phyloP scores from a whole-genome alignment of 92 coral and sea anemone species.

The Isaurus tuberculatus region DNA sequence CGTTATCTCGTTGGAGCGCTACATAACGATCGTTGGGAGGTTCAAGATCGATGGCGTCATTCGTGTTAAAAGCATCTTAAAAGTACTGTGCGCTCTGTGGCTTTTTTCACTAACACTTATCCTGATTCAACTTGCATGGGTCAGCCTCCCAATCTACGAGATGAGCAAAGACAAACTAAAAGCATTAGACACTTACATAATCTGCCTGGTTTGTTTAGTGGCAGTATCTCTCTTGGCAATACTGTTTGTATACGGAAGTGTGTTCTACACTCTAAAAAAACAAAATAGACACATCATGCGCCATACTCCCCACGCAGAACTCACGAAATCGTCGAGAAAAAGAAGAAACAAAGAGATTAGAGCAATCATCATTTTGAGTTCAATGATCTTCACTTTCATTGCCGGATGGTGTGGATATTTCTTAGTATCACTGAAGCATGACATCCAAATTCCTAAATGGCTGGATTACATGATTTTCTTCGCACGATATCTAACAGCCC shows the following conservation, averaged over 20 bases:
- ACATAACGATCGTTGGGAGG: conserved; percentile 55
- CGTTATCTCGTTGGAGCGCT: conserved; percentile 66
- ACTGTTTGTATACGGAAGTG: conserved; percentile 48
- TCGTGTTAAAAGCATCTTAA: conserved; percentile 15
- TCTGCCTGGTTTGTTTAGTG: conserved; percentile 24
- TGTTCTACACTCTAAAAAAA: conserved; percentile 45
- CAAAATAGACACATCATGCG: conserved; percentile 53
- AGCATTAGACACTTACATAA: conserved; percentile 39
- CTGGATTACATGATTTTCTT: conserved; percentile 43
- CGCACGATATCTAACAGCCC: conserved; percentile 54
- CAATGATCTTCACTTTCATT: conserved; percentile 57
- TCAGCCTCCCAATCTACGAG: conserved; percentile 18
- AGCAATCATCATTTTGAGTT: conserved; percentile 50
- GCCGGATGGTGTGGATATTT: conserved; percentile 62
- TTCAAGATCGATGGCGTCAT: conserved; percentile 48
- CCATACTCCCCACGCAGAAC: conserved; percentile 55
- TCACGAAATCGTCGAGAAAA: conserved; percentile 32
- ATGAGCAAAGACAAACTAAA: neutral
- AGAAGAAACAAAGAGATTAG: conserved; percentile 52
- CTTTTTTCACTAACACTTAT: conserved; percentile 44
- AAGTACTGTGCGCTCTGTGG: conserved; percentile 50
- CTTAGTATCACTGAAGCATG: conserved; percentile 28
- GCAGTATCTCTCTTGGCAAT: conserved; percentile 45
- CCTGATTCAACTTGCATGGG: conserved; percentile 56
- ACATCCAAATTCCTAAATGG: conserved; percentile 50